Percentiles rank a stretch among this genome's conserved stretches.
Evolutionary conservation across 1,140 invertebrate species (phyloP).

Genomic region (Riptortus pedestris): DNA sequence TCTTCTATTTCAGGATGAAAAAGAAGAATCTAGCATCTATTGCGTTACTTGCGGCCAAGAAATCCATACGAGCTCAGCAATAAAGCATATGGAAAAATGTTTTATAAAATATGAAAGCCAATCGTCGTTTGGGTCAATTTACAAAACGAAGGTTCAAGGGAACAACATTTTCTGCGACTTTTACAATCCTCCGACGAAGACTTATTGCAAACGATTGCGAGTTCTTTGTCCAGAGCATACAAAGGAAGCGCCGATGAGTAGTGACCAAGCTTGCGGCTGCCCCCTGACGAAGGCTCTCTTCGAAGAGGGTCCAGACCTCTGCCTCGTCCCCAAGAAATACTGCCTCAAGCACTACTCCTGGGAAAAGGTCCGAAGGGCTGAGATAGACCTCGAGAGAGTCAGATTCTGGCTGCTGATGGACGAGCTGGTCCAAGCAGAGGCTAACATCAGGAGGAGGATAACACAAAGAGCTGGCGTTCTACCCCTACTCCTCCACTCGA

Average conservation of each 20-base stretch:
- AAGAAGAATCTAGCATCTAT: constrained; percentile 80
- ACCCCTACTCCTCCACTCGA: constrained; percentile 86
- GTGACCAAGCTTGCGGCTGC: constrained; percentile 79
- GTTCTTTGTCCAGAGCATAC: constrained; percentile 96
- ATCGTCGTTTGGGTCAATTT: constrained; percentile 89
- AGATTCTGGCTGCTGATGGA: constrained; percentile 79
- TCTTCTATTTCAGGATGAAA: constrained; percentile 46
- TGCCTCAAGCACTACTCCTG: constrained; percentile 88
- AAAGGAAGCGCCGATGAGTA: constrained; percentile 84
- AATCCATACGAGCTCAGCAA: constrained; percentile 72
- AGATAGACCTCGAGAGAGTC: constrained; percentile 59
- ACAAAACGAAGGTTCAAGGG: constrained; percentile 86
- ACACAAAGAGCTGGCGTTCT: constrained; percentile 76
- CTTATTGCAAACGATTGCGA: constrained; percentile 92
- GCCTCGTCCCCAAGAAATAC: constrained; percentile 76
- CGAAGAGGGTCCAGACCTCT: constrained; percentile 67
- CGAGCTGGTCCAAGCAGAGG: constrained; percentile 88
- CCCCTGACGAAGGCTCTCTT: constrained; percentile 76
- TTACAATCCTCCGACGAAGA: constrained; percentile 78
- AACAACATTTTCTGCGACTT: constrained; percentile 97
- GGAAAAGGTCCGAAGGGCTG: constrained; percentile 87
- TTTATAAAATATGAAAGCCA: constrained; percentile 96
- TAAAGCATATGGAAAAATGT: constrained; percentile 91
- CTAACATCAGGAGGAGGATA: constrained; percentile 74
- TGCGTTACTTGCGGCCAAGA: constrained; percentile 95